phyloP scores from a whole-genome alignment of 2,797 vertebrate genomes.

The Myripristis murdjan region DNA sequence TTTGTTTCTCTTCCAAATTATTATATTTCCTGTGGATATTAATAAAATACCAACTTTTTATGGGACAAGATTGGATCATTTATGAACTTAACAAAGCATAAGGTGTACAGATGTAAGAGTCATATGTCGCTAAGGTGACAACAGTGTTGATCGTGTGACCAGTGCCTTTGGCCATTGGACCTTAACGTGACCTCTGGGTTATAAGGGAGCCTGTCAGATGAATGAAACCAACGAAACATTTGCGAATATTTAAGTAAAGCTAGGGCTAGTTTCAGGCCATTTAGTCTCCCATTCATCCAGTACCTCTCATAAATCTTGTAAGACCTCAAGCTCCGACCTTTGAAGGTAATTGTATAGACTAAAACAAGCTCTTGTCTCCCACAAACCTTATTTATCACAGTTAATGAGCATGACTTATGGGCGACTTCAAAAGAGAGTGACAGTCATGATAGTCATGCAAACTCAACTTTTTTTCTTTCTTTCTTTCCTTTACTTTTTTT shows the following conservation, averaged over 20 bases:
- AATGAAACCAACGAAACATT: conserved; percentile 2
- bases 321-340: not conserved
- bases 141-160: conserved; percentile 29
- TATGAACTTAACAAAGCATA: not conserved
- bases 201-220: conserved; percentile 14
- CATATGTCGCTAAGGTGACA: conserved; percentile 9
- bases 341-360: not conserved
- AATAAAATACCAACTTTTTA: conserved; percentile 86
- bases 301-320: not conserved
- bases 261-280: not conserved
- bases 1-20: conserved; percentile 72
- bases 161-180: conserved; percentile 2
- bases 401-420: not conserved
- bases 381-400: not conserved
- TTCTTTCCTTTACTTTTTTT: not conserved
- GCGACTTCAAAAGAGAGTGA: not conserved
- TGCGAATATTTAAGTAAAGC: not conserved
- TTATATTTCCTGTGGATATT: conserved; percentile 86
- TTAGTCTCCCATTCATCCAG: not conserved
- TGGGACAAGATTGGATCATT: conserved; percentile 45
- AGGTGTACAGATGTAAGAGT: conserved; percentile 5
- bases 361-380: not conserved
- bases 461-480: not conserved
- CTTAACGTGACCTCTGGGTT: conserved; percentile 6
- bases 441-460: not conserved